A percentile compares a stretch with the other conserved stretches of the same genome.
Conservation (phyloP, 2,113 vertebrate species). For the Dasypus novemcinctus region DNA sequence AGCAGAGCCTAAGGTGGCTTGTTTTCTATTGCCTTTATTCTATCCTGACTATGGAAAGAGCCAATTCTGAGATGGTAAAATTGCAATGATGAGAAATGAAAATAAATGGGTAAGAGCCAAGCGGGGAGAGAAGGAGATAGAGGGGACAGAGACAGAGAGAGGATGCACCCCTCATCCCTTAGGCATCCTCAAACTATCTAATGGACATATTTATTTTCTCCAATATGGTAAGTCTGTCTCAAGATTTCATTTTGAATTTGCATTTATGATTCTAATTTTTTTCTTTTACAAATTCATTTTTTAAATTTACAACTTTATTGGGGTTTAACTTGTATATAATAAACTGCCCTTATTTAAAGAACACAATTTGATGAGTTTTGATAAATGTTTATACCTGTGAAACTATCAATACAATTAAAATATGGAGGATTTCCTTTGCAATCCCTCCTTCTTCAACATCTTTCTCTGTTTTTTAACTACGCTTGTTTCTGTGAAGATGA, state of each 20-base stretch:
- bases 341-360: no score
- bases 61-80: background rate
- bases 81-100: background rate
- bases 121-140: background rate
- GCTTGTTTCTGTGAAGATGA: background rate
- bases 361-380: no score
- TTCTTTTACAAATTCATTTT: background rate
- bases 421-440: background rate
- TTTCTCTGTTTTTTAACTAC: background rate
- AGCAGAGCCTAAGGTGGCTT: background rate
- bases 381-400: background rate
- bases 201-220: background rate
- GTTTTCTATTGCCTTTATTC: background rate
- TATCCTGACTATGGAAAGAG: background rate
- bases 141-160: background rate
- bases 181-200: background rate
- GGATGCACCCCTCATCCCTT: background rate
- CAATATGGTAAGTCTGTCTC: background rate
- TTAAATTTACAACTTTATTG: constrained; percentile 3
- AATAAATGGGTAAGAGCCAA: background rate
- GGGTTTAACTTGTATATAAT: background rate
- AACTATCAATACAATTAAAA: background rate
- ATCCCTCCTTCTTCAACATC: no score
- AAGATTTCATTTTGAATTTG: background rate
- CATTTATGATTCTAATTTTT: background rate